Evolutionary conservation across 1,140 invertebrate species (phyloP), one percentile per base, ranked within the genome.

Genomic region (Conus ventricosus): DNA sequence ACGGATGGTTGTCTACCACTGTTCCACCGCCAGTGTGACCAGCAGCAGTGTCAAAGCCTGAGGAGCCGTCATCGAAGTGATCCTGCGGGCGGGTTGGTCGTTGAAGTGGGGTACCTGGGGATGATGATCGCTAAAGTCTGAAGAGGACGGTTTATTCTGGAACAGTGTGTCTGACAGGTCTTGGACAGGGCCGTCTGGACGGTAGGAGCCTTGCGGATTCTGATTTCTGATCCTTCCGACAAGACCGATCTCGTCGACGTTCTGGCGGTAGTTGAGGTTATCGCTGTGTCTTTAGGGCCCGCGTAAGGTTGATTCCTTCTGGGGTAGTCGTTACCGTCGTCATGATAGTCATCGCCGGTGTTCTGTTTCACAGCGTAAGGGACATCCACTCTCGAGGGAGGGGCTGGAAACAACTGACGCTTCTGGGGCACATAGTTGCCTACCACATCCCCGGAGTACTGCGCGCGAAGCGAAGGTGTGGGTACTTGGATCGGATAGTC

Each of bases 401-500:
- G 81, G 81, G 1, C 55, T 51, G 81, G 81, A 11, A 57, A 25
- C 1, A 83, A 23, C 81, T 55, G 51, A 57, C 81, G 81, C n/a
- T 27, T 83, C 81, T 55, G 51, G 11, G 53, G 39, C 51, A 17
- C 15, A 53, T 83, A 83, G 51, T 20, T 8, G 20, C 23, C 8
- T 23, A 55, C 17, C 51, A 8, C 53, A 20, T 23, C 55, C 0
- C 53, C 25, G 17, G 81, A 54, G 53, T 83, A 83, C 81, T 55
- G 81, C 15, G n/a, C 53, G 17, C 5, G 51, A 10, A 51, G 17
- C 81, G 55, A 54, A 8, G 81, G 20, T 1, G 81, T 17, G 17
- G 81, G 53, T 17, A 55, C 8, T 83, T 83, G 51, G 15, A 83
- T 83, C 17, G 81, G 81, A 53, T 83, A 83, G 53, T 83, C 51